Conservation (phyloP, 2,797 vertebrate species). For the Serranus cabrilla region DNA sequence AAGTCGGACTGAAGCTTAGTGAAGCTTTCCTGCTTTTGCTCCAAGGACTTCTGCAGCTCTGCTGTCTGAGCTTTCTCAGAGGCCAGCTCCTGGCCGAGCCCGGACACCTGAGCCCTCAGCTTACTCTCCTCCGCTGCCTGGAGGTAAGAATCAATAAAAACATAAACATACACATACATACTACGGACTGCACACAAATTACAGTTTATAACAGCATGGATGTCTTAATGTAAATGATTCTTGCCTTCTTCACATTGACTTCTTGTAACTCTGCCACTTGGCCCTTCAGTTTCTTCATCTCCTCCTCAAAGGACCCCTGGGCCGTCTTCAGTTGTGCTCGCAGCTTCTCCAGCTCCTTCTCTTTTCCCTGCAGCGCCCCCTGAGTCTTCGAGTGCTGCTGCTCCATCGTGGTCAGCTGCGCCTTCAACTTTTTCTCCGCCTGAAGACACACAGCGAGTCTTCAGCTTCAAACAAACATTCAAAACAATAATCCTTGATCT, state of each 20-base stretch:
- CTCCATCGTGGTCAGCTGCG: constrained; percentile 85
- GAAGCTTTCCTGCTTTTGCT: constrained; percentile 85
- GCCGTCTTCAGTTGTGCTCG: constrained; percentile 86
- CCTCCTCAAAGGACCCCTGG: constrained; percentile 87
- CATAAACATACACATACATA: background rate
- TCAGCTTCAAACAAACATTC: background rate
- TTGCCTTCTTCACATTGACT: constrained; percentile 88
- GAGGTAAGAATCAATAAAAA: constrained; percentile 18
- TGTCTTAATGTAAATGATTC: constrained; percentile 18
- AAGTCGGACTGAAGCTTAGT: constrained; percentile 91
- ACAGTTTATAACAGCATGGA: background rate
- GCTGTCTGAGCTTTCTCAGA: constrained; percentile 84
- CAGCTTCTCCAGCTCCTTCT: constrained; percentile 87
- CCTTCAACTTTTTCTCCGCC: constrained; percentile 88
- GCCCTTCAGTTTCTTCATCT: constrained; percentile 87
- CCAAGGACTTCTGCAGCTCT: constrained; percentile 85
- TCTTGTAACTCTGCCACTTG: constrained; percentile 88
- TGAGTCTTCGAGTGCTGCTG: constrained; percentile 86
- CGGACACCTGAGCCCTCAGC: constrained; percentile 86
- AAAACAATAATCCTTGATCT: background rate
- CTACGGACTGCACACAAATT: background rate
- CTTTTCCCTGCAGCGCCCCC: constrained; percentile 88
- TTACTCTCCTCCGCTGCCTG: constrained; percentile 90
- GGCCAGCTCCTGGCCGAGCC: constrained; percentile 85
- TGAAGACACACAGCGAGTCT: constrained; percentile 57